Percentiles rank a stretch among this genome's conserved stretches.
Evolutionary conservation across 2,113 vertebrate species (phyloP).

Genomic region (Brienomyrus longianalis): DNA sequence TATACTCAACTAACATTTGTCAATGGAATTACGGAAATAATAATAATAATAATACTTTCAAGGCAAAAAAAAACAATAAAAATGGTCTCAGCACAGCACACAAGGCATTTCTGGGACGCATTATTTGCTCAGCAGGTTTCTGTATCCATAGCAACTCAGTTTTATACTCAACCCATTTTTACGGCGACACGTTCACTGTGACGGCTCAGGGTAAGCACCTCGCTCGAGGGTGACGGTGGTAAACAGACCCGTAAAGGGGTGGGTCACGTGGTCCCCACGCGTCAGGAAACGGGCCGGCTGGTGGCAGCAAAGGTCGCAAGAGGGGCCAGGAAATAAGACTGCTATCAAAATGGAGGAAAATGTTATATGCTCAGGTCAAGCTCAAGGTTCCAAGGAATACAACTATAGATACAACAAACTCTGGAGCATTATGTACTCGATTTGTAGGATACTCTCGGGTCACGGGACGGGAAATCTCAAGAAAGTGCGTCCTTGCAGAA

Average conservation of each 20-base stretch:
- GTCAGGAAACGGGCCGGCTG: background rate
- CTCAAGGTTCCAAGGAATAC: background rate
- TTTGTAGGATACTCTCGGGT: background rate
- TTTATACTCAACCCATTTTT: constrained; percentile 4
- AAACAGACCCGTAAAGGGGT: background rate
- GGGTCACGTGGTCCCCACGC: background rate
- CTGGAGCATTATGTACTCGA: background rate
- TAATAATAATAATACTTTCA: background rate
- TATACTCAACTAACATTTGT: background rate
- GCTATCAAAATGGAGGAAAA: background rate
- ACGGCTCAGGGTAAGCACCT: background rate
- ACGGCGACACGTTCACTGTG: background rate
- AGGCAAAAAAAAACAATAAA: background rate
- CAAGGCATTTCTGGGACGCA: background rate
- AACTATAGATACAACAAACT: background rate
- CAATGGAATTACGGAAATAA: background rate
- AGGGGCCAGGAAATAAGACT: background rate
- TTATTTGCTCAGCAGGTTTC: background rate
- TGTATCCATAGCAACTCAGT: constrained; percentile 4
- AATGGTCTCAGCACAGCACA: too few relatives aligned
- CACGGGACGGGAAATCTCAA: too few relatives aligned
- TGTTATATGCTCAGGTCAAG: background rate
- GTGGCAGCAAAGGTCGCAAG: background rate
- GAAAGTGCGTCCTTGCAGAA: background rate
- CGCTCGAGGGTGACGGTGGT: background rate